Conservation (phyloP, 2,797 vertebrate genomes). For the Eleutherodactylus coqui region DNA sequence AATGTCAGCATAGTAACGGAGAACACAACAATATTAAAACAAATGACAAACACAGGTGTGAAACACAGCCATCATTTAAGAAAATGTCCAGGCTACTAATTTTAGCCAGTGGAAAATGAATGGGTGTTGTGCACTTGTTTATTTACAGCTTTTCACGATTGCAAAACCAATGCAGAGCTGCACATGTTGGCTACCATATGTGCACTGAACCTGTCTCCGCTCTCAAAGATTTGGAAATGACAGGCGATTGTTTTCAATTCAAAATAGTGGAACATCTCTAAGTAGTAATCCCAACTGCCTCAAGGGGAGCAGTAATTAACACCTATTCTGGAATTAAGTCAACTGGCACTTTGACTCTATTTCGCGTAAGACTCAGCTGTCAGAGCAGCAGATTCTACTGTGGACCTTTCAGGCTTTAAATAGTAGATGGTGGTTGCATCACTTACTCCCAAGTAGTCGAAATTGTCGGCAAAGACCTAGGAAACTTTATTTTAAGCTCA, state of each 20-base stretch:
- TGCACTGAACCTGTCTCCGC: neutral
- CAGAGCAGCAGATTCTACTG: constrained; percentile 22
- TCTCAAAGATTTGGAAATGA: neutral
- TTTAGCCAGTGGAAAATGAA: constrained; percentile 62
- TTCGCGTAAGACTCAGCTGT: constrained; percentile 57
- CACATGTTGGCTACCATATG: neutral
- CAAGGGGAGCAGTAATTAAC: constrained; percentile 55
- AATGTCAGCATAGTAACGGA: neutral
- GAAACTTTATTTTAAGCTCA: constrained; percentile 23
- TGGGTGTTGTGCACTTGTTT: constrained; percentile 54
- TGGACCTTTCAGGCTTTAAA: constrained; percentile 45
- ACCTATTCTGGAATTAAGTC: constrained; percentile 53
- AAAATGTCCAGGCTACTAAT: constrained; percentile 58
- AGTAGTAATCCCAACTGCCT: constrained; percentile 52
- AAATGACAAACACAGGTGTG: neutral
- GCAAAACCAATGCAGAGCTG: constrained; percentile 47
- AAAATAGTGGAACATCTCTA: constrained; percentile 65
- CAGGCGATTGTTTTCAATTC: constrained; percentile 60
- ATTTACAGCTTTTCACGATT: constrained; percentile 54
- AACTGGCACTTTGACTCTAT: constrained; percentile 52
- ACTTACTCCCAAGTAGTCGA: constrained; percentile 27
- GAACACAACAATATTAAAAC: neutral
- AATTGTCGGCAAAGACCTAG: constrained; percentile 18
- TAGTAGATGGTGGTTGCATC: constrained; percentile 11
- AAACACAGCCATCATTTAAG: constrained; percentile 50